A percentile compares a stretch with the other conserved stretches of the same genome.
Evolutionary conservation across 1,140 invertebrate species (phyloP).

Genomic region (Brachionus sp.): DNA sequence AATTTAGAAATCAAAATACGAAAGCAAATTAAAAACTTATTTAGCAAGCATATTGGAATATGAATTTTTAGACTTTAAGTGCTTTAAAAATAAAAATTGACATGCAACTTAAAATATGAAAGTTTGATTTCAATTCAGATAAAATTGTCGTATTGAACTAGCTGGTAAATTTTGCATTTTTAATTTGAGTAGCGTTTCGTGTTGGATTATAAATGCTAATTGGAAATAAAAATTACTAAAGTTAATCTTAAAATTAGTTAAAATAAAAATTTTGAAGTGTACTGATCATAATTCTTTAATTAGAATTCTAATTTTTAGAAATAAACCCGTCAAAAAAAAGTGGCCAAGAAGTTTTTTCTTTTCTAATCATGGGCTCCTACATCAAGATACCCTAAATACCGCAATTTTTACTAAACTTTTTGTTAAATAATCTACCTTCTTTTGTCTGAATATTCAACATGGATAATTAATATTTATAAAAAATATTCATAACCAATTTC

Average conservation of each 20-base stretch:
- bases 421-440: too few species aligned
- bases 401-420: too few species aligned
- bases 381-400: too few species aligned
- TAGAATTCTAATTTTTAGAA: background rate
- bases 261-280: background rate
- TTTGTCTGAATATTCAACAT: too few species aligned
- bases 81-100: background rate
- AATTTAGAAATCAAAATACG: too few species aligned
- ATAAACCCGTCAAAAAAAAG: background rate
- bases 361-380: too few species aligned
- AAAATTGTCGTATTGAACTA: background rate
- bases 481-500: too few species aligned
- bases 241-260: background rate
- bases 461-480: too few species aligned
- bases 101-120: background rate
- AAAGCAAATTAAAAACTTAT: too few species aligned
- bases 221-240: background rate
- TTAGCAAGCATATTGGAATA: background rate
- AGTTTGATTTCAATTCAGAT: background rate
- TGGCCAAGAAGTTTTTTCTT: too few species aligned
- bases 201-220: background rate
- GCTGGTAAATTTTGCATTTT: background rate
- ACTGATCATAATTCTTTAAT: background rate
- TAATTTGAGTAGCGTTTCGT: background rate
- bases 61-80: background rate